These are phyloP conservation scores for Volucella zonaria DNA, from an alignment of 2,888 invertebrate genomes.

Conservation along the genomic window DNA sequence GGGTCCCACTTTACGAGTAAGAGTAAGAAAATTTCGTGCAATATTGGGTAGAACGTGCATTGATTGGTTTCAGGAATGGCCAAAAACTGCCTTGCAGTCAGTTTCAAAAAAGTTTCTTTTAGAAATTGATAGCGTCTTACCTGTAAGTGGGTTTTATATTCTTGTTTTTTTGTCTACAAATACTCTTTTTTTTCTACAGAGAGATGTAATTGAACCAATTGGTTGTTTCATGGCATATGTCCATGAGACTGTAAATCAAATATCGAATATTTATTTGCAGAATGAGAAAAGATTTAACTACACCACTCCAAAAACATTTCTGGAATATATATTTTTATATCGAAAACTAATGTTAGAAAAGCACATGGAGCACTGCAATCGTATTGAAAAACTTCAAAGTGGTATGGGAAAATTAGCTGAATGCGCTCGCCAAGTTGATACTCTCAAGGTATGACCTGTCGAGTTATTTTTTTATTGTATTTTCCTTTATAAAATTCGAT, in stretches of 20 bases:
- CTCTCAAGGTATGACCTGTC: slow-evolving; percentile 86
- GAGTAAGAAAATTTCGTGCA: slow-evolving; percentile 96
- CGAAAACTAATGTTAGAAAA: slow-evolving; percentile 89
- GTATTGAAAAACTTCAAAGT: slow-evolving; percentile 92
- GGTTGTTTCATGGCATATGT: slow-evolving; percentile 95
- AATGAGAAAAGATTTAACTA: slow-evolving; percentile 97
- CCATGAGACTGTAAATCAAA: slow-evolving; percentile 93
- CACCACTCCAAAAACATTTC: slow-evolving; percentile 98
- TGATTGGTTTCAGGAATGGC: slow-evolving; percentile 99
- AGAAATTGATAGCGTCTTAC: slow-evolving; percentile 89
- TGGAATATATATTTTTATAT: slow-evolving; percentile 95
- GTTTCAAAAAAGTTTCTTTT: slow-evolving; percentile 93
- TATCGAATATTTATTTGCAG: slow-evolving; percentile 90
- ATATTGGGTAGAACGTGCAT: slow-evolving; percentile 96
- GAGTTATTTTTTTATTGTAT: background rate
- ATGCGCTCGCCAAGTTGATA: slow-evolving; percentile 93
- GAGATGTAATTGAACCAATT: slow-evolving; percentile 86
- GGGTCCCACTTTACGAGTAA: slow-evolving; percentile 92
- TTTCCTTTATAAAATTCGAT: background rate
- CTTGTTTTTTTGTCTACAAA: slow-evolving; percentile 47
- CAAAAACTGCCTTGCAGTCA: slow-evolving; percentile 93
- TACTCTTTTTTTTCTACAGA: slow-evolving; percentile 81
- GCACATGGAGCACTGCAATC: slow-evolving; percentile 87
- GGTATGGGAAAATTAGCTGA: slow-evolving; percentile 94
- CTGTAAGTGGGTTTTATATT: slow-evolving; percentile 83